Base-by-base conservation (phyloP, 1,140 invertebrate species). In the Papilio glaucus region DNA sequence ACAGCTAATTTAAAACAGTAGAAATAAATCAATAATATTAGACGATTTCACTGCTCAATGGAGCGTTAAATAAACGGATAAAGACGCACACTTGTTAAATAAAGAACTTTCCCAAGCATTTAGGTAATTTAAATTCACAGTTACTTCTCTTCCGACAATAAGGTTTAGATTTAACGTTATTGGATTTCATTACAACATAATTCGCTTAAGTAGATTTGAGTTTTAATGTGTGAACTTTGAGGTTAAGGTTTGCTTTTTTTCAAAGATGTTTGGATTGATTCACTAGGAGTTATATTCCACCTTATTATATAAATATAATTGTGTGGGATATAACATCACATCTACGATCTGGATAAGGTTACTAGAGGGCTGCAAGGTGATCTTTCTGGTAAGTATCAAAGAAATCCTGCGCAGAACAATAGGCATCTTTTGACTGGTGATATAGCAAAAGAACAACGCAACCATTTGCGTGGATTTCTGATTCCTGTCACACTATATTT, bases 81-180 rank as follows among this genome's bases (percentile, higher is more conserved):
- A 57, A 57, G 49, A 57, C 21, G 49, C 24, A 57, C 49, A 21
- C 49, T 57, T 57, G 49, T 57, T 57, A 57, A 57, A 57, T 57
- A 57, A 57, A 57, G 49, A 57, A 57, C 49, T 57, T 24, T 9
- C 15, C 42, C 4, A 26, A 57, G 49, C 49, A 53, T 53, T 57
- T 57, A 57, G 49, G 49, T 57, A 57, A 57, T 57, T 57, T 57
- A 57, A 57, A 57, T 57, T 57, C 49, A 57, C 49, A 57, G 49
- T 57, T 26, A 57, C 49, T 24, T 57, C 49, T 53, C 21, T 24
- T 57, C 21, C 49, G 49, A 57, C 49, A 26, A 26, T 57, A 57
- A 18, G 21, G 24, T 57, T 57, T 57, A 57, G 49, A 57, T 57
- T 57, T 24, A 57, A 26, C 49, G 21, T 57, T 57, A 57, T 57